Evolutionary conservation across 2,888 invertebrate species (phyloP), one percentile per base, ranked within the genome.

Genomic region (Octodonta nipae): DNA sequence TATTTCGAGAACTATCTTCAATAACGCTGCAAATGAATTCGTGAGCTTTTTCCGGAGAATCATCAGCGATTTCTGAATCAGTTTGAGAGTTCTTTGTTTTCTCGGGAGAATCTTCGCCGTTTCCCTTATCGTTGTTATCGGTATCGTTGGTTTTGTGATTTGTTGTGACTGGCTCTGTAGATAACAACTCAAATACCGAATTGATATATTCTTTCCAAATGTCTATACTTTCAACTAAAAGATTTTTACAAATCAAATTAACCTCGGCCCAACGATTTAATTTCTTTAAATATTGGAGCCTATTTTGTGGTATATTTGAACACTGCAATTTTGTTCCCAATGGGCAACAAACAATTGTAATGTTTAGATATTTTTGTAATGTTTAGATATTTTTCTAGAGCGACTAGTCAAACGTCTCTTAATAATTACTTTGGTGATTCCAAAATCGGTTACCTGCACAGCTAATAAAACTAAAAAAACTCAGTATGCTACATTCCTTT

Each of bases 271-370:
- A 91, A 43, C 71, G 69, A 22, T 77, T 68, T 8, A 91, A 61
- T 51, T 77, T 76, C 36, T 75, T 73, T 32, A 84, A 64, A 46
- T 86, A 73, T 16, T 78, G 75, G 33, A 87, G 78, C 53, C 75
- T 77, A 39, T 78, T 76, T 47, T 74, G 74, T 3, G 76, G 64
- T 3, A 71, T 71, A 1, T 77, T 71, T 8, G 78, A 76, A 1
- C 80, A 78, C 24, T 78, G 73, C 38, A 79, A 56, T 50, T 72
- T 73, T 13, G 68, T 62, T 33, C 79, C 80, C 1, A 89, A 60
- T 0, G 81, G 77, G 1, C 85, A 77, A 37, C 80, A 78, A n/a
- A 93, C 64, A 35, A 92, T 75, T 33, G 77, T 71, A 24, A 91
- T 60, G 7, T n/a, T n/a, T n/a, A n/a, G n/a, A n/a, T n/a, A n/a